phyloP scores from a whole-genome alignment of 2,113 vertebrate genomes.

The Menura novaehollandiae region DNA sequence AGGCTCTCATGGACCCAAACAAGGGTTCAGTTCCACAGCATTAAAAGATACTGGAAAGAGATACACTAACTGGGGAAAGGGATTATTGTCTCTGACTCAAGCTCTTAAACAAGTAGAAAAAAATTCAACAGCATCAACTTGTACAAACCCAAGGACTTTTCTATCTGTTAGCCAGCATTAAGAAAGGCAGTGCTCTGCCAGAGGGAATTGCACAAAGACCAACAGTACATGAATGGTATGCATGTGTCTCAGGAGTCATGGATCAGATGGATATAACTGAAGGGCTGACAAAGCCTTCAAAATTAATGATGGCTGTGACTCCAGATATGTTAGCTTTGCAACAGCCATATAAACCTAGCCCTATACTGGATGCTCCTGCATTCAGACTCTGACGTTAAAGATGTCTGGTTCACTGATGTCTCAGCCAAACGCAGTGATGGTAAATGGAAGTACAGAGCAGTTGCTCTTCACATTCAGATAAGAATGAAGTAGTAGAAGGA shows the following conservation, averaged over 20 bases:
- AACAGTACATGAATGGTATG: background rate
- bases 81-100: background rate
- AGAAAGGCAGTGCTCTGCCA: background rate
- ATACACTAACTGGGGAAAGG: background rate
- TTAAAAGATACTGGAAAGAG: background rate
- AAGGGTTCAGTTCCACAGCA: background rate
- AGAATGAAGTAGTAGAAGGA: background rate
- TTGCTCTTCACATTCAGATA: background rate
- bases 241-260: too few relatives aligned
- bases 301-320: background rate
- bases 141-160: background rate
- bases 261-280: background rate
- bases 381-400: background rate
- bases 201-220: background rate
- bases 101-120: background rate
- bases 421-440: background rate
- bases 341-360: background rate
- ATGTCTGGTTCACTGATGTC: background rate
- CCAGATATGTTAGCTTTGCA: background rate
- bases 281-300: background rate
- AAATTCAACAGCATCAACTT: background rate
- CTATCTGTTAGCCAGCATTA: too few relatives aligned
- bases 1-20: background rate
- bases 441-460: background rate
- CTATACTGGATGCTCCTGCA: background rate